Conservation (phyloP, 2,888 invertebrate genomes). For the Chloroclystis v-ata region DNA sequence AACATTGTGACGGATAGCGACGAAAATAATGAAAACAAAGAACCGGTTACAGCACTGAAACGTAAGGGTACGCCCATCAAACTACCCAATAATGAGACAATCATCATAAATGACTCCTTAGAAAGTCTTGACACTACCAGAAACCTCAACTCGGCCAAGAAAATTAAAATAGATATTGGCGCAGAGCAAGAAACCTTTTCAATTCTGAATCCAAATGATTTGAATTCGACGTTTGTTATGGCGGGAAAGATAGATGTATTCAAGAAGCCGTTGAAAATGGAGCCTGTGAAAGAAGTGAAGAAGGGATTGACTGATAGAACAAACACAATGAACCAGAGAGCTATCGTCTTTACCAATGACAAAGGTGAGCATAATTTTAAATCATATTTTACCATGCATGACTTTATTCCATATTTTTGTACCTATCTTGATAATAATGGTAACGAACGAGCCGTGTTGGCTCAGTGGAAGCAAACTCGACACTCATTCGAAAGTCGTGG, state of each 20-base stretch:
- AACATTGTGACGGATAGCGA: slow-evolving; percentile 61
- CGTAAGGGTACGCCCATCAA: slow-evolving; percentile 67
- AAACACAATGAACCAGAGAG: slow-evolving; percentile 47
- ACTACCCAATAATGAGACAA: slow-evolving; percentile 59
- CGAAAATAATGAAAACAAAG: slow-evolving; percentile 56
- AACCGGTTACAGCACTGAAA: slow-evolving; percentile 43
- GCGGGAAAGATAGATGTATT: slow-evolving; percentile 51
- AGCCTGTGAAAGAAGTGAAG: slow-evolving; percentile 43
- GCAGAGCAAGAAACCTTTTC: slow-evolving; percentile 42
- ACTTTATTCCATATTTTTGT: neutral
- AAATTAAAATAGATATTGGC: slow-evolving; percentile 50
- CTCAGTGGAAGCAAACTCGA: too few relatives aligned
- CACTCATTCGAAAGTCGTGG: too few relatives aligned
- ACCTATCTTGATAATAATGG: neutral
- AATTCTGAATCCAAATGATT: slow-evolving; percentile 51
- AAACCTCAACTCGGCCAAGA: slow-evolving; percentile 58
- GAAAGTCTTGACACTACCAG: slow-evolving; percentile 53
- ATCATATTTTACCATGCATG: neutral
- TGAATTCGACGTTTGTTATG: slow-evolving; percentile 71
- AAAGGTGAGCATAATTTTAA: slow-evolving; percentile 43
- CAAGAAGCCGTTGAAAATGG: slow-evolving; percentile 42
- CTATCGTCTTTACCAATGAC: slow-evolving; percentile 48
- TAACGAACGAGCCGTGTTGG: too few relatives aligned
- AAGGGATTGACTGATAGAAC: slow-evolving; percentile 58
- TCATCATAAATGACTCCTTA: slow-evolving; percentile 65